Evolutionary conservation across 2,888 invertebrate genomes (phyloP).

Genomic region (Agrilus biguttatus): DNA sequence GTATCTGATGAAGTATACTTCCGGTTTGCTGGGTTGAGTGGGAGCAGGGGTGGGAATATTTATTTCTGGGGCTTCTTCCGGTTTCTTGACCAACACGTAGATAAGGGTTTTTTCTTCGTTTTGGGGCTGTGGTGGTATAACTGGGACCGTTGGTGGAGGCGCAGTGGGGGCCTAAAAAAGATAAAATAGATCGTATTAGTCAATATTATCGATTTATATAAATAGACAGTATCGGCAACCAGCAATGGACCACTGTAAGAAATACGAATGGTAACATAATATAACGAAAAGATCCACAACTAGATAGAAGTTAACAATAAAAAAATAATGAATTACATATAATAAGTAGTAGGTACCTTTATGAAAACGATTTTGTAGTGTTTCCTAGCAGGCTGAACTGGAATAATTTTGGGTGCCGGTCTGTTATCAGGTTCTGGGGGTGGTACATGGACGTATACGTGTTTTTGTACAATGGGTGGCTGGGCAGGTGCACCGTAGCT

Average conservation of each 20-base stretch:
- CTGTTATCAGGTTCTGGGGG: conserved; percentile 73
- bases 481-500: conserved; percentile 59
- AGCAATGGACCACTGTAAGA: neutral
- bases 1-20: conserved; percentile 84
- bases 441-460: conserved; percentile 82
- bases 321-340: too few species aligned
- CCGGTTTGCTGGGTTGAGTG: conserved; percentile 77
- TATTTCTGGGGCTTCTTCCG: conserved; percentile 68
- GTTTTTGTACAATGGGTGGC: conserved; percentile 72
- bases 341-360: conserved; percentile 42
- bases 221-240: neutral
- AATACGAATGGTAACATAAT: too few species aligned
- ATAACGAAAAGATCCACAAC: too few species aligned
- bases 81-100: conserved; percentile 79
- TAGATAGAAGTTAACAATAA: too few species aligned
- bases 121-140: conserved; percentile 67
- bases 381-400: conserved; percentile 51
- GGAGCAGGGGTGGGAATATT: conserved; percentile 66
- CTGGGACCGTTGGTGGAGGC: conserved; percentile 66
- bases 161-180: conserved; percentile 79
- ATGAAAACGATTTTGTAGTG: conserved; percentile 79
- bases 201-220: neutral
- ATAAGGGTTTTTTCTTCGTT: conserved; percentile 82
- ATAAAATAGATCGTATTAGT: conserved; percentile 33
- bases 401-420: conserved; percentile 43